These are phyloP conservation scores for Fistularia commersonii DNA, from an alignment of 2,797 vertebrate genomes.

Conservation along the genomic window DNA sequence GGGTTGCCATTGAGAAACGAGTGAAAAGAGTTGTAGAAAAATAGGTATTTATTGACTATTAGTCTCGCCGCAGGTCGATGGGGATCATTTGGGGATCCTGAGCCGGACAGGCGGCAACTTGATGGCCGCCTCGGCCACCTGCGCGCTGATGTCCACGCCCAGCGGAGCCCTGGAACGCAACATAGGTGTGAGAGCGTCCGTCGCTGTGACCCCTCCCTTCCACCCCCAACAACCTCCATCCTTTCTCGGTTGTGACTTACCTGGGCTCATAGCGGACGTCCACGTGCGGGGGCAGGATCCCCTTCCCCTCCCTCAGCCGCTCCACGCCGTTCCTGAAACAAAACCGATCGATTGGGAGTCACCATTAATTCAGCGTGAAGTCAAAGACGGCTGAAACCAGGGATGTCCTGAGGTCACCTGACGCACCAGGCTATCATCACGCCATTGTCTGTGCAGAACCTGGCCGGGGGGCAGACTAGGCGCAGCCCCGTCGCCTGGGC, in stretches of 20 bases:
- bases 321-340: conserved; percentile 91
- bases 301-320: conserved; percentile 80
- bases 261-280: conserved; percentile 85
- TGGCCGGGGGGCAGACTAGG: conserved; percentile 85
- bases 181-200: neutral
- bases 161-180: conserved; percentile 80
- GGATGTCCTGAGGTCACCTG: neutral
- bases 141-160: conserved; percentile 83
- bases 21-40: neutral
- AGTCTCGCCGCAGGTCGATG: no score
- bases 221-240: neutral
- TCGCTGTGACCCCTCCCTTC: neutral
- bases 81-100: conserved; percentile 48
- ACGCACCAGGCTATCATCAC: conserved; percentile 94
- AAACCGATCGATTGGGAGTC: neutral
- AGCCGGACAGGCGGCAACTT: conserved; percentile 76
- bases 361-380: neutral
- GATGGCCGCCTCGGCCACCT: conserved; percentile 84
- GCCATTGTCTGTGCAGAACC: conserved; percentile 93
- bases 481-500: conserved; percentile 74
- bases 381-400: neutral
- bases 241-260: conserved; percentile 63
- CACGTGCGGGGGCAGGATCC: conserved; percentile 74
- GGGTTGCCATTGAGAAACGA: no score
- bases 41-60: neutral